Conservation (phyloP, 2,113 vertebrate genomes). For the Neomonachus schauinslandi region DNA sequence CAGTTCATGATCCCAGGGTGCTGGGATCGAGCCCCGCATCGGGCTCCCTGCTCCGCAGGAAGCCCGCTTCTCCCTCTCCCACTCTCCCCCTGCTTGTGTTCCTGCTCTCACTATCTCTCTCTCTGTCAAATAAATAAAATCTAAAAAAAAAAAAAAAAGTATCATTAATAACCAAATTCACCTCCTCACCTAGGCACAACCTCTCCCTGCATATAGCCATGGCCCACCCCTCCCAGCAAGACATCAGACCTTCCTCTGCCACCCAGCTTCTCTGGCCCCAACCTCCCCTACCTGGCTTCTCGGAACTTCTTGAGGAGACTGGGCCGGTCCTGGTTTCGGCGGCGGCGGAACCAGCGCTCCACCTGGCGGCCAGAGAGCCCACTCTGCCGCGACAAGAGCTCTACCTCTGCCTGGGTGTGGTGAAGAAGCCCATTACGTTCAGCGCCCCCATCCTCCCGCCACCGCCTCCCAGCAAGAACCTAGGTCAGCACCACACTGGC, state of each 20-base stretch:
- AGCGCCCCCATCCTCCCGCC: too few species aligned
- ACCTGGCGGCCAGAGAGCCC: constrained; percentile 86
- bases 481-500: neutral
- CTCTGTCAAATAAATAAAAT: too few species aligned
- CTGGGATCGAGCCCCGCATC: too few species aligned
- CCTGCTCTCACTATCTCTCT: too few species aligned
- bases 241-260: neutral
- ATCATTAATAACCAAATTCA: neutral
- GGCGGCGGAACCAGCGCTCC: constrained; percentile 95
- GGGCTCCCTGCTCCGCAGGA: too few species aligned
- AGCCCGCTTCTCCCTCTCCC: too few species aligned
- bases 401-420: constrained; percentile 82
- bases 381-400: constrained; percentile 83
- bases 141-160: too few species aligned
- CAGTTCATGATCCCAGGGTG: too few species aligned
- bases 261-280: neutral
- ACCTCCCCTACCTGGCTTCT: constrained; percentile 91
- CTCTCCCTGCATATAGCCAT: neutral
- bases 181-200: neutral
- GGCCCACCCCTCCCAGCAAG: neutral
- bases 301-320: constrained; percentile 96
- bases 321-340: constrained; percentile 94
- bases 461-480: neutral
- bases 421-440: neutral
- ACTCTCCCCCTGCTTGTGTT: too few species aligned